Percentiles rank a stretch among this genome's conserved stretches.
Conservation (phyloP, 2,888 invertebrate genomes). For the Campoplex nolae region DNA sequence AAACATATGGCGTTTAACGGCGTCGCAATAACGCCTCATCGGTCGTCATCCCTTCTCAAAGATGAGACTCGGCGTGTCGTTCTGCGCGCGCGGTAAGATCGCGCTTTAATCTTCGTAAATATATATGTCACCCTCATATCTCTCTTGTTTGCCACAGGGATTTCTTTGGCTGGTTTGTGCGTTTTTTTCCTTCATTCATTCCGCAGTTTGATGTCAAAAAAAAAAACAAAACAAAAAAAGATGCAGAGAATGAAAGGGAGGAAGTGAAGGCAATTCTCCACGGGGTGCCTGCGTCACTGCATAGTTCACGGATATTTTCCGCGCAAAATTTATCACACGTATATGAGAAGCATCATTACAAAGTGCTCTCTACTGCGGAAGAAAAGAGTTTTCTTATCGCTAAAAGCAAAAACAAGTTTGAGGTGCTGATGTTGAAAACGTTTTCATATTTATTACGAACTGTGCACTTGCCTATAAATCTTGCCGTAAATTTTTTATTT, state of each 20-base stretch:
- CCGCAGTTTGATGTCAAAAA: slow-evolving; percentile 44
- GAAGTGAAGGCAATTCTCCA: slow-evolving; percentile 33
- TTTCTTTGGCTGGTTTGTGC: slow-evolving; percentile 43
- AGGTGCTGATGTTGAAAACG: slow-evolving; percentile 22
- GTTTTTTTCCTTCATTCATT: slow-evolving; percentile 46
- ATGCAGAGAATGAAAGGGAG: slow-evolving; percentile 7
- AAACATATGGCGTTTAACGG: slow-evolving; percentile 83
- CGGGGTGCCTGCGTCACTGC: slow-evolving; percentile 43
- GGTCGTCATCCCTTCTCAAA: slow-evolving; percentile 70
- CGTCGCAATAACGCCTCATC: slow-evolving; percentile 78
- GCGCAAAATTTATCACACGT: slow-evolving; percentile 26
- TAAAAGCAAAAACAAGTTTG: background rate
- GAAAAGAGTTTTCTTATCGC: slow-evolving; percentile 3
- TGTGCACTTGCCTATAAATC: background rate
- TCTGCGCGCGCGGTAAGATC: slow-evolving; percentile 56
- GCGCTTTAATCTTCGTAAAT: slow-evolving; percentile 64
- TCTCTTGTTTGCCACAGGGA: slow-evolving; percentile 57
- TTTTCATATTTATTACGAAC: background rate
- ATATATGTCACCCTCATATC: slow-evolving; percentile 35
- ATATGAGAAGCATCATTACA: slow-evolving; percentile 4
- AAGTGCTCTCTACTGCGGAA: background rate
- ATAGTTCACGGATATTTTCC: slow-evolving; percentile 53
- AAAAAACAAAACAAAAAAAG: background rate
- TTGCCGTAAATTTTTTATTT: slow-evolving; percentile 23
- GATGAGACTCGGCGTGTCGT: slow-evolving; percentile 56